Evolutionary conservation across 2,797 vertebrate species (phyloP).

Genomic region (Adrianichthys oophorus): DNA sequence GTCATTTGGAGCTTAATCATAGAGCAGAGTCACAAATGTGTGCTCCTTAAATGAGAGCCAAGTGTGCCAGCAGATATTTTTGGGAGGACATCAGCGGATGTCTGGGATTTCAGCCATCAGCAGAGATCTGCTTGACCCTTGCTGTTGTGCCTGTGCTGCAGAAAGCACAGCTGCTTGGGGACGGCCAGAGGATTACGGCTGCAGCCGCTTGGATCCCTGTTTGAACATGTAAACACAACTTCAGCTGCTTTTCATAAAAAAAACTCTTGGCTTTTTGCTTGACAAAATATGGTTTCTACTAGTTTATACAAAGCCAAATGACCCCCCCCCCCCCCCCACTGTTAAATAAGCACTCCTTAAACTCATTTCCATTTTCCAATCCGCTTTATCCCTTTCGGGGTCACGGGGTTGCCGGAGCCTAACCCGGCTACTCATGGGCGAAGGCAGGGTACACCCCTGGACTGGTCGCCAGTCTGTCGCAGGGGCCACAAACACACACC

Average conservation of each 20-base stretch:
- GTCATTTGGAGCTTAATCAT: not conserved
- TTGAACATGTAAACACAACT: not conserved
- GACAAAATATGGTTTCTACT: not conserved
- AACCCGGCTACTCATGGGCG: no score
- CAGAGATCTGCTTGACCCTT: constrained; percentile 37
- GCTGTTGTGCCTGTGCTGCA: constrained; percentile 56
- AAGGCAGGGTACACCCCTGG: no score
- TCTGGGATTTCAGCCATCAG: constrained; percentile 58
- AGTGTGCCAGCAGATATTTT: constrained; percentile 59
- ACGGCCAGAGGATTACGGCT: constrained; percentile 11
- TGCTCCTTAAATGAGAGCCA: constrained; percentile 39
- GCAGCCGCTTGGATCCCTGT: constrained; percentile 14
- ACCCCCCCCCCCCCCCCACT: no score
- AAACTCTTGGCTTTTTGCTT: not conserved
- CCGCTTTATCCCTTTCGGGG: no score
- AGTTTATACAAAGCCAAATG: no score
- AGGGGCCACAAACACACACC: no score
- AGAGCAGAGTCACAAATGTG: constrained; percentile 12
- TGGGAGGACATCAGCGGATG: constrained; percentile 26
- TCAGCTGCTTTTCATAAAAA: constrained; percentile 1
- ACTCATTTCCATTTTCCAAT: no score
- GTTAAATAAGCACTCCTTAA: no score
- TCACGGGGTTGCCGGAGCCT: no score
- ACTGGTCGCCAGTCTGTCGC: no score
- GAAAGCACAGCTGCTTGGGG: constrained; percentile 50